phyloP scores from a whole-genome alignment of 1,140 invertebrate species.

The Euwallacea fornicatus region DNA sequence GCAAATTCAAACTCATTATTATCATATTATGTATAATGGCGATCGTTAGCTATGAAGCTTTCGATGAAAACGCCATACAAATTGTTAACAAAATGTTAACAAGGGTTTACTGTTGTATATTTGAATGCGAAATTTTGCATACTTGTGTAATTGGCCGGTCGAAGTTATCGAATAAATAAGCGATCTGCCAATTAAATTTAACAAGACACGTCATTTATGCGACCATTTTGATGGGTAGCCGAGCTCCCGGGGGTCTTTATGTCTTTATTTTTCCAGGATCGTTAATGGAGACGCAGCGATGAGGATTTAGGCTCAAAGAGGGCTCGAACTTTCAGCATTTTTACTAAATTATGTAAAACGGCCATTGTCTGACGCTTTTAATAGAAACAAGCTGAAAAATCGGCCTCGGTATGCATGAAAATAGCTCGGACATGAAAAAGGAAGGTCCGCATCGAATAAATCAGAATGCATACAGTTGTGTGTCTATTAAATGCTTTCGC shows the following conservation, averaged over 20 bases:
- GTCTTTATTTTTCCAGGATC: constrained; percentile 28
- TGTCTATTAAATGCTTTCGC: constrained; percentile 18
- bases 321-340: too few species aligned
- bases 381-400: constrained; percentile 32
- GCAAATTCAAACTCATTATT: background rate
- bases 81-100: constrained; percentile 36
- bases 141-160: constrained; percentile 31
- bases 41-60: constrained; percentile 5
- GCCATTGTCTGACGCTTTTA: constrained; percentile 31
- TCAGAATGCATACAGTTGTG: constrained; percentile 29
- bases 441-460: constrained; percentile 32
- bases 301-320: too few species aligned
- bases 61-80: constrained; percentile 17
- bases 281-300: too few species aligned
- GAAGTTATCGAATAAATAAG: constrained; percentile 34
- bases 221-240: constrained; percentile 19
- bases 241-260: constrained; percentile 25
- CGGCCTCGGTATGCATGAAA: constrained; percentile 27
- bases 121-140: constrained; percentile 31
- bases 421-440: constrained; percentile 33
- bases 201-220: constrained; percentile 37
- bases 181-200: constrained; percentile 37
- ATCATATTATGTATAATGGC: background rate
- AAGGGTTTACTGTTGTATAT: constrained; percentile 26
- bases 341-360: constrained; percentile 26